Conservation (phyloP, 1,140 invertebrate species). For the Nasonia vitripennis region DNA sequence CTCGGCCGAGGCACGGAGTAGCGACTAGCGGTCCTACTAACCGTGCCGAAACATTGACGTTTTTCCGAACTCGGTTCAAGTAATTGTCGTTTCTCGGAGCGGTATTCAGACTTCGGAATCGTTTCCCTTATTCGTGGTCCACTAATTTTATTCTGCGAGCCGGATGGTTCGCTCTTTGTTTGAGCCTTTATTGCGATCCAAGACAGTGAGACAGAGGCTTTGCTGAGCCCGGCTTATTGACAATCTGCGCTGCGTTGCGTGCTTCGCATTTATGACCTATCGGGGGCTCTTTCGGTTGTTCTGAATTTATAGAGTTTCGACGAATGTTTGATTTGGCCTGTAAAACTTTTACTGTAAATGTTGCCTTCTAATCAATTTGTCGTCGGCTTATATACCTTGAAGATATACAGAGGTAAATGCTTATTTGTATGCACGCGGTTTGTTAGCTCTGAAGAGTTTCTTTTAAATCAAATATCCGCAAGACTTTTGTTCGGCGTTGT, state of each 20-base stretch:
- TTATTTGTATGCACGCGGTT: too few species aligned
- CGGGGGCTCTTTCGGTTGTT: neutral
- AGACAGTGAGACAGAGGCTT: neutral
- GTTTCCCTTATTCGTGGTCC: neutral
- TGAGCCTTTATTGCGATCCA: neutral
- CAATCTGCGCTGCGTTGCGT: neutral
- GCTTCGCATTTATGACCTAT: neutral
- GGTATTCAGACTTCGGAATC: neutral
- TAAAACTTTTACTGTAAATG: neutral
- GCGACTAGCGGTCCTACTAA: neutral
- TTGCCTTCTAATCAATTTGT: neutral
- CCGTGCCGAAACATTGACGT: neutral
- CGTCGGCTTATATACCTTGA: neutral
- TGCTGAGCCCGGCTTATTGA: neutral
- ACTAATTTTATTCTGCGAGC: neutral
- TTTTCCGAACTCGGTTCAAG: neutral
- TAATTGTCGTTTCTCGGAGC: neutral
- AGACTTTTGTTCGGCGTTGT: too few species aligned
- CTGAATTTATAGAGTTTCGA: neutral
- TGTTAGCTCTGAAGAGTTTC: too few species aligned
- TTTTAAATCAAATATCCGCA: too few species aligned
- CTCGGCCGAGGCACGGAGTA: neutral
- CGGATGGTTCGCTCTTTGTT: neutral
- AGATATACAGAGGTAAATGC: too few species aligned
- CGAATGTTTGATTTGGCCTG: neutral